Conservation (phyloP, 2,113 vertebrate genomes). For the Suncus etruscus region DNA sequence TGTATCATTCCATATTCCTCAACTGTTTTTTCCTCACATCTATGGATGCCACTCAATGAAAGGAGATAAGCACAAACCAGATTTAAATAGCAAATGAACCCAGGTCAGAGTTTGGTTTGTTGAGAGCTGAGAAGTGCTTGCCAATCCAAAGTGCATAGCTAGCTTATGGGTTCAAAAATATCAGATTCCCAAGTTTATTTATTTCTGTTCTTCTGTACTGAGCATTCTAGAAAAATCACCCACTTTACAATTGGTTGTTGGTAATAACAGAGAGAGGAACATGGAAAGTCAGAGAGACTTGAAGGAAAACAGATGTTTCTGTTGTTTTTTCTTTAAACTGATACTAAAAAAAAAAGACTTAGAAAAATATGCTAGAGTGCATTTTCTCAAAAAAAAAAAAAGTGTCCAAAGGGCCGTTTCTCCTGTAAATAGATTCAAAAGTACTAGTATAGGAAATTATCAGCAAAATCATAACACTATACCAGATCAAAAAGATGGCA, state of each 20-base stretch:
- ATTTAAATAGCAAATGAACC: background rate
- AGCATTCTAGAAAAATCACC: conserved; percentile 59
- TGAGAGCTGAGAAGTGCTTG: conserved; percentile 29
- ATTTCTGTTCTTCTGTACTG: conserved; percentile 44
- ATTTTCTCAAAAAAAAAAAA: conserved; percentile 57
- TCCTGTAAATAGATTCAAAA: conserved; percentile 57
- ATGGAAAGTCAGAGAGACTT: conserved; percentile 64
- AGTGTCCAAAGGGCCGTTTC: conserved; percentile 15
- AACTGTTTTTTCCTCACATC: background rate
- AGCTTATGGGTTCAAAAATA: background rate
- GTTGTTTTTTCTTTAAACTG: background rate
- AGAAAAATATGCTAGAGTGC: conserved; percentile 55
- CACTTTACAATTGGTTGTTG: conserved; percentile 62
- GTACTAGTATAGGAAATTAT: conserved; percentile 46
- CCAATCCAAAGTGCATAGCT: conserved; percentile 49
- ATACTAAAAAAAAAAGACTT: background rate
- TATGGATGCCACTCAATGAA: background rate
- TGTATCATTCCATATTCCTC: background rate
- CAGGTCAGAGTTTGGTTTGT: background rate
- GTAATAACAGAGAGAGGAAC: conserved; percentile 59
- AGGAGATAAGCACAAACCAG: background rate
- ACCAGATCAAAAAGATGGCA: conserved; percentile 17
- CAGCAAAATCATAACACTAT: conserved; percentile 37
- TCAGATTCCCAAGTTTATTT: conserved; percentile 16
- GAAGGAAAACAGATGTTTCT: conserved; percentile 81